Percentiles rank a stretch among this genome's conserved stretches.
Evolutionary conservation across 2,888 invertebrate genomes (phyloP).

Genomic region (Mythimna lalbum): DNA sequence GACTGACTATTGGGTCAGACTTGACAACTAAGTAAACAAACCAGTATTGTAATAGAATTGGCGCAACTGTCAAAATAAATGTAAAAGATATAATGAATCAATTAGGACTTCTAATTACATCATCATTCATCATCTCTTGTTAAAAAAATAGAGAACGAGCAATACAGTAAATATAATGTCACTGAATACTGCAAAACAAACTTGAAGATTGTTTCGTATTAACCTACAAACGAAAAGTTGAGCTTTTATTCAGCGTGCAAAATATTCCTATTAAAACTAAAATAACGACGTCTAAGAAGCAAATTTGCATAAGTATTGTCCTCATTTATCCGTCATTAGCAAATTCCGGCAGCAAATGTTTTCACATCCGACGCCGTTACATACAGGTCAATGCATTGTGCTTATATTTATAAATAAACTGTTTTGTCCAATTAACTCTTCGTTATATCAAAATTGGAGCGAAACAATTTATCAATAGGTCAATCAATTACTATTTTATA

Average conservation of each 20-base stretch:
- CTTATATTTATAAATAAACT: conserved; percentile 74
- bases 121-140: no score
- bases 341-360: conserved; percentile 80
- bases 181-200: not conserved
- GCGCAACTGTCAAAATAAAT: not conserved
- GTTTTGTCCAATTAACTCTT: conserved; percentile 53
- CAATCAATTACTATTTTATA: conserved; percentile 39
- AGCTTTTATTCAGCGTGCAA: not conserved
- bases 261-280: conserved; percentile 28
- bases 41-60: not conserved
- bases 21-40: conserved; percentile 20
- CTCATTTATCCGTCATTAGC: conserved; percentile 76
- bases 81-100: not conserved
- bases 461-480: conserved; percentile 54
- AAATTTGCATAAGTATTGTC: conserved; percentile 64
- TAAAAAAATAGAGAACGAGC: no score
- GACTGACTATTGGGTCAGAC: conserved; percentile 15
- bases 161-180: not conserved
- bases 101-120: no score
- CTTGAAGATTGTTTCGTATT: not conserved
- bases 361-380: conserved; percentile 71
- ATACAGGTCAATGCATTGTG: conserved; percentile 82
- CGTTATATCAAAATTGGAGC: conserved; percentile 33
- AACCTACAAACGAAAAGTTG: not conserved
- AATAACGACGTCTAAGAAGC: conserved; percentile 46